These are phyloP conservation scores for Drosophila stalkeri DNA, from an alignment of 2,888 invertebrate species.

Conservation along the genomic window DNA sequence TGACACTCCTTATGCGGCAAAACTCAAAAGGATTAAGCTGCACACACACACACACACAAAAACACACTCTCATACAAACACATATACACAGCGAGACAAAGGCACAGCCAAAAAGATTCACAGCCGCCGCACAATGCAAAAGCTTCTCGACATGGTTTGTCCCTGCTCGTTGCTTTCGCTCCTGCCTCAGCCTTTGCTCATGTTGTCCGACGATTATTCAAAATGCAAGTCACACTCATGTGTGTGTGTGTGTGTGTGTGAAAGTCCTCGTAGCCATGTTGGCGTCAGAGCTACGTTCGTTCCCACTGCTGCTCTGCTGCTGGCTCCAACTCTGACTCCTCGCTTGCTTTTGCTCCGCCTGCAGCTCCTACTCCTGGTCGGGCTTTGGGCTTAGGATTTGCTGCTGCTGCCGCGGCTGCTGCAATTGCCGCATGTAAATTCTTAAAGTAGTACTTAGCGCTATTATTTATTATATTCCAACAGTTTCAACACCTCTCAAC, in stretches of 20 bases:
- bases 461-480: slow-evolving; percentile 84
- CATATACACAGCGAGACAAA: slow-evolving; percentile 49
- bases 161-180: slow-evolving; percentile 15
- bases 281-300: slow-evolving; percentile 59
- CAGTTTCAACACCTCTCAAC: slow-evolving; percentile 83
- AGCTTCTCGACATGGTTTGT: slow-evolving; percentile 59
- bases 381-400: slow-evolving; percentile 62
- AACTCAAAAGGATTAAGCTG: slow-evolving; percentile 81
- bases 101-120: slow-evolving; percentile 71
- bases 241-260: slow-evolving; percentile 48
- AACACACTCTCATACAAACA: slow-evolving; percentile 47
- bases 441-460: slow-evolving; percentile 83
- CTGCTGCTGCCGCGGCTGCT: slow-evolving; percentile 58
- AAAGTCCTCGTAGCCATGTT: slow-evolving; percentile 77
- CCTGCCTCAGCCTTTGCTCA: slow-evolving; percentile 20
- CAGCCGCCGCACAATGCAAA: slow-evolving; percentile 75
- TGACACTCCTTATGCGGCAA: slow-evolving; percentile 75
- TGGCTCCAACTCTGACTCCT: neutral
- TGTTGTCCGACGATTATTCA: slow-evolving; percentile 78
- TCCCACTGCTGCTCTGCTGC: slow-evolving; percentile 14
- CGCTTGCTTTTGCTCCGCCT: neutral
- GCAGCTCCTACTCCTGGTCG: slow-evolving; percentile 11
- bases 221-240: slow-evolving; percentile 70
- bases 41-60: slow-evolving; percentile 34
- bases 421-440: slow-evolving; percentile 82